These are phyloP conservation scores for Sciaenops ocellatus DNA, from an alignment of 2,797 vertebrate genomes.

Conservation along the genomic window DNA sequence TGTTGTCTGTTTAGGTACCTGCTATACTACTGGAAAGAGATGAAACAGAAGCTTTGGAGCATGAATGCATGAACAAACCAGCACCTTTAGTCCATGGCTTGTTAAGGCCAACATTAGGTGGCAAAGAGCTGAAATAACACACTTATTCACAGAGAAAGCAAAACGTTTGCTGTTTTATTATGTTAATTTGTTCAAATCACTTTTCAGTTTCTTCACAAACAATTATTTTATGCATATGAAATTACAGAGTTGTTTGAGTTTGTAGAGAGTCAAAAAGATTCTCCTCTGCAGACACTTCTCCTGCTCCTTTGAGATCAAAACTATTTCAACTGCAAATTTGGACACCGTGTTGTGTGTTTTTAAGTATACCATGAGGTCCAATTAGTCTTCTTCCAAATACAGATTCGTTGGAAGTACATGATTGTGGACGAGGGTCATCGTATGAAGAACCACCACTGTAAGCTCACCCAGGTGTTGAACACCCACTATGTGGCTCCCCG, in stretches of 20 bases:
- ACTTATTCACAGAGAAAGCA: not conserved
- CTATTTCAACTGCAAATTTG: not conserved
- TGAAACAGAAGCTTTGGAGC: not conserved
- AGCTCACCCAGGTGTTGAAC: constrained; percentile 97
- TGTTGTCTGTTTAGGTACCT: not conserved
- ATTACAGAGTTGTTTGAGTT: not conserved
- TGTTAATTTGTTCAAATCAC: not conserved
- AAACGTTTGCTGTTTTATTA: not conserved
- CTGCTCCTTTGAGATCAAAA: not conserved
- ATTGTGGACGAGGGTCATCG: constrained; percentile 98
- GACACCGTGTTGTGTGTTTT: not conserved
- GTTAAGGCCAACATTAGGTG: not conserved
- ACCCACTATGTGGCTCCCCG: constrained; percentile 97
- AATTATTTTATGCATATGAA: not conserved
- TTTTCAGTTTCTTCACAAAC: not conserved
- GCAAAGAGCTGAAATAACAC: not conserved
- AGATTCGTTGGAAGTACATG: constrained; percentile 99
- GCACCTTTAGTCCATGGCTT: not conserved
- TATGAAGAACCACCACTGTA: constrained; percentile 99
- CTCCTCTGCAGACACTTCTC: not conserved
- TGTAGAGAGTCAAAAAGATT: not conserved
- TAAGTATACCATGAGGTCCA: not conserved
- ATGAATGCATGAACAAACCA: not conserved
- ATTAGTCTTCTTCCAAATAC: constrained; percentile 80
- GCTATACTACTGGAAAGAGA: not conserved